Evolutionary conservation across 2,113 vertebrate species (phyloP), one percentile per base, ranked within the genome.

Genomic region (Taurulus bubalis): DNA sequence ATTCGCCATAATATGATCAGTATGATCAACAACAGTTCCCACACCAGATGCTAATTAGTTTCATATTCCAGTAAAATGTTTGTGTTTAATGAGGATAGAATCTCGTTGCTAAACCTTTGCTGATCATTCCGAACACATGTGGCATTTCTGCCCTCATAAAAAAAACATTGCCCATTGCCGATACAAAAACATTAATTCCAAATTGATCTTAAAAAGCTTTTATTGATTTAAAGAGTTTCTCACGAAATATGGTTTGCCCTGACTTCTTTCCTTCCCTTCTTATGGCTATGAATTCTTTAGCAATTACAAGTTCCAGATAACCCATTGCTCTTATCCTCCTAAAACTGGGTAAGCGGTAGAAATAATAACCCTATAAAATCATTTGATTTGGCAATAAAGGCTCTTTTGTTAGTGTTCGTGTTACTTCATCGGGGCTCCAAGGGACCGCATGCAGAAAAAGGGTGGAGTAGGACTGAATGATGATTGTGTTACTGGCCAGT

Each of bases 361-460:
- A 80, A 80, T 71, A 84, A 86, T 69, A 45, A 45, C 42, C 42
- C 42, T 12, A 85, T 58, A 80, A 69, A 78, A 87, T 70, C 42
- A 79, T 90, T 91, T 89, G 55, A 80, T 75, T 90, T 90, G 85
- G 90, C 87, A 53, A 30, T 32, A 30, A 53, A 70, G 28, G 59
- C 66, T 59, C 73, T 56, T 40, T 85, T 68, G 49, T n/a, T 26
- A 24, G 47, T 75, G 59, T 85, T 49, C 0, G 1, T 90, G 77
- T 85, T 87, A 45, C 83, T 89, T 82, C 68, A 82, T 87, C 65
- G 28, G 71, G 55, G 77, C 79, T 87, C 84, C 12, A 1, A 68
- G 81, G 86, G 86, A 84, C 79, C 14, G 66, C 22, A 38, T 82
- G 59, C 60, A 74, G 77, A 55, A 60, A 72, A 49, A 83, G 88